Conservation (phyloP, 2,888 invertebrate species). For the Pelosia muscerda region DNA sequence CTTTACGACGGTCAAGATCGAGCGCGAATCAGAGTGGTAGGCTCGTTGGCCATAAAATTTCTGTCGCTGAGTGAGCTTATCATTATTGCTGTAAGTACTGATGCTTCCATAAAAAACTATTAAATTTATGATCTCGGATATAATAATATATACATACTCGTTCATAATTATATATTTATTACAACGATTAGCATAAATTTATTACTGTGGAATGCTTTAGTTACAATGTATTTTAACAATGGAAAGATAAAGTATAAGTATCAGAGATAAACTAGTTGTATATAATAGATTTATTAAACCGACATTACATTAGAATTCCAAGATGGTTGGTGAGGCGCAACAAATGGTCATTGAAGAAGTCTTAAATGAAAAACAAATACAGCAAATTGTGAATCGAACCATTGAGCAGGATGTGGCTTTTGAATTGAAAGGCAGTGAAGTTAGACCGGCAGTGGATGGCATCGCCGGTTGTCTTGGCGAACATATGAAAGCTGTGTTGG, state of each 20-base stretch:
- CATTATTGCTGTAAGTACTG: too few species aligned
- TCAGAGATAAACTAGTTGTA: conserved; percentile 15
- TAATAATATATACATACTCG: background rate
- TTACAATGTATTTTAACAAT: conserved; percentile 18
- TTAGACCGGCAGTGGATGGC: conserved; percentile 63
- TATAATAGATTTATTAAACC: conserved; percentile 18
- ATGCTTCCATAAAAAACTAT: background rate
- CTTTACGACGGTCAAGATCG: too few species aligned
- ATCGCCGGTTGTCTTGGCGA: conserved; percentile 75
- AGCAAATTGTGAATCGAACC: conserved; percentile 52
- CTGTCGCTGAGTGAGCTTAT: background rate
- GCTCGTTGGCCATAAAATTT: background rate
- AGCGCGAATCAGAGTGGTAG: background rate
- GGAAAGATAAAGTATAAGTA: conserved; percentile 21
- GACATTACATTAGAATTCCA: conserved; percentile 23
- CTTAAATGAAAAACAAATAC: conserved; percentile 61
- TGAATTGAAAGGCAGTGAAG: conserved; percentile 47
- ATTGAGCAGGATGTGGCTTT: conserved; percentile 43
- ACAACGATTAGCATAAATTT: background rate
- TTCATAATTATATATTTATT: background rate
- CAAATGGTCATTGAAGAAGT: conserved; percentile 50
- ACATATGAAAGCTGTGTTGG: conserved; percentile 63
- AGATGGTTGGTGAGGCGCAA: conserved; percentile 49
- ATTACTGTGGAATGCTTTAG: conserved; percentile 11
- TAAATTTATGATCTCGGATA: background rate